Evolutionary conservation across 2,888 invertebrate species (phyloP).

Genomic region (Clepsis dumicolana): DNA sequence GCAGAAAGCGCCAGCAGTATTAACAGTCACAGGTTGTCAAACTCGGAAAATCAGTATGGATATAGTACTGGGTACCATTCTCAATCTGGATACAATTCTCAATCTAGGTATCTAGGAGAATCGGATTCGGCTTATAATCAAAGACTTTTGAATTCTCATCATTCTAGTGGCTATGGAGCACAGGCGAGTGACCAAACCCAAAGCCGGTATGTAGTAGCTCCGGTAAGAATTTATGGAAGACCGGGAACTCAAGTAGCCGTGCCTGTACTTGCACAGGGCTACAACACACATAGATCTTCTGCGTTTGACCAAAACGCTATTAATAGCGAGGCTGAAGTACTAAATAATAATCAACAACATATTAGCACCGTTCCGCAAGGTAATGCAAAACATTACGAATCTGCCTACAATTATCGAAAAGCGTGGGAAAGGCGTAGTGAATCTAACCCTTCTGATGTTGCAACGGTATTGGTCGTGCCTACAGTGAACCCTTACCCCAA

Average conservation of each 20-base stretch:
- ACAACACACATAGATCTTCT: slow-evolving; percentile 51
- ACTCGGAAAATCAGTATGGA: slow-evolving; percentile 1
- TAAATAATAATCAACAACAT: slow-evolving; percentile 54
- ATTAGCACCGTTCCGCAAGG: slow-evolving; percentile 53
- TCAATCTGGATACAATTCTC: slow-evolving; percentile 56
- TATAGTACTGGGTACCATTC: slow-evolving; percentile 29
- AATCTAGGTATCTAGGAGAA: slow-evolving; percentile 59
- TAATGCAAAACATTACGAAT: slow-evolving; percentile 70
- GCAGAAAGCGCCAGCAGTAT: slow-evolving; percentile 45
- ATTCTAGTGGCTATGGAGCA: slow-evolving; percentile 53
- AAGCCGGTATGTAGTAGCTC: slow-evolving; percentile 59
- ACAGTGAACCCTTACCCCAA: slow-evolving; percentile 60
- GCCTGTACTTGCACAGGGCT: slow-evolving; percentile 67
- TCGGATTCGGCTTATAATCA: slow-evolving; percentile 50
- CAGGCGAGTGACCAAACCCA: slow-evolving; percentile 48
- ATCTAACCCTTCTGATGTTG: slow-evolving; percentile 56
- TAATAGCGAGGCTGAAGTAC: slow-evolving; percentile 65
- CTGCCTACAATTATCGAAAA: slow-evolving; percentile 76
- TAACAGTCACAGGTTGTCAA: slow-evolving; percentile 7
- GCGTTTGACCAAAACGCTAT: slow-evolving; percentile 61
- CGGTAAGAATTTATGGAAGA: slow-evolving; percentile 67
- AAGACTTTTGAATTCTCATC: slow-evolving; percentile 53
- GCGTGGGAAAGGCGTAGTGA: slow-evolving; percentile 78
- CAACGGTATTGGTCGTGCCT: slow-evolving; percentile 54
- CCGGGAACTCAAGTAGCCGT: slow-evolving; percentile 69